Base-by-base conservation (phyloP, 2,113 vertebrate genomes). In the Lagopus muta region DNA sequence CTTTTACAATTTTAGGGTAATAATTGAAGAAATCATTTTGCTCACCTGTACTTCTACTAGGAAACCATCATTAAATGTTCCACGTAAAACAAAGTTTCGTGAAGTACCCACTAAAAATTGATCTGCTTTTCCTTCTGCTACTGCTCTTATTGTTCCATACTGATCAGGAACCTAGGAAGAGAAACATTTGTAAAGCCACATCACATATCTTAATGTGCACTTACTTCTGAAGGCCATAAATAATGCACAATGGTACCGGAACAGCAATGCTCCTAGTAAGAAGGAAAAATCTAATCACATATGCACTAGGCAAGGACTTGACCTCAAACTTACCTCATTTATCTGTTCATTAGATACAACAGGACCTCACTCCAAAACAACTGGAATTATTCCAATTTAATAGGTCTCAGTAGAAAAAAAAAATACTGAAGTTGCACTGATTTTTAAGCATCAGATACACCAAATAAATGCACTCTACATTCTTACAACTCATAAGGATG, bases 41-140 rank as follows among this genome's bases (percentile, higher is more conserved):
- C 95, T 97, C 76, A 99, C 99, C 99, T 99, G 99, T 65, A 99
- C 99, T 94, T 99, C 99, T 93, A 99, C 98, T 92, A 98, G 93
- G 86, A 99, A 99, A 52, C 99, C 99, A 58, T 99, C 99, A 0
- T 99, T 99, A 97, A 99, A 99, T 3, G 99, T 99, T 95, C 98
- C 99, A 80, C 99, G 98, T 66, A 99, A 97, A 97, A 99, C 98
- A 96, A 99, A 99, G 95, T 99, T 99, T 48, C 99, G 97, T 3
- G 99, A 99, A 24, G 99, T 99, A 24, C 99, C 99, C 22, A 99
- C 98, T 96, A 99, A 97, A 95, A 99, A 99, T 52, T 99, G 98
- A 54, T 99, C 99, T 74, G 98, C 98, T 95, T 99, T 99, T 85
- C 99, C 99, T 97, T 99, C 99, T 5, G 99, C 98, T 71, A 99